Base-by-base conservation (phyloP, 23 tunicate species). In the Clavelina lepadiformis region DNA sequence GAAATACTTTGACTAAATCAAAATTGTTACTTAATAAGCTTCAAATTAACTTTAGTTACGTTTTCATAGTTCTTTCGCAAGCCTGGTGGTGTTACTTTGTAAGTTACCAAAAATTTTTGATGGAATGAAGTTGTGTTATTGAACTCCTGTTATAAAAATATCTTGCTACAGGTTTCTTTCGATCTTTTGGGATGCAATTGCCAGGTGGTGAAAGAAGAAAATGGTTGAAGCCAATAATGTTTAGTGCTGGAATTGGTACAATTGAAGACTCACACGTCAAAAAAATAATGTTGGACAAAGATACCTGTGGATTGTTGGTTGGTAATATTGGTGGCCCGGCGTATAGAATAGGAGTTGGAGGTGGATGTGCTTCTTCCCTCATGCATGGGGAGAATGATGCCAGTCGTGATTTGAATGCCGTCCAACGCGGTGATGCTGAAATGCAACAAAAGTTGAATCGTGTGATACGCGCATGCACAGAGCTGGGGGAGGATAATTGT, bases 161-260 rank as follows among this genome's bases (percentile, higher is more conserved):
- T 5, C 38, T 31, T 24, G n/a, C 33, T 32, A 26, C 50, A 80
- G 91, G 96, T 0, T 87, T 87, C 61, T 87, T 87, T 52, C 57
- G 96, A 24, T 52, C 96, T 2, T 75, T 75, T 65, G 87, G 96
- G 24, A 44, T 73, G 77, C 37, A 60, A 24, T 31, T 80, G 0
- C 34, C 61, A 27, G 54, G 38, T 35, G 68, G 62, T 46, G 94
- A 78, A 56, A 32, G 86, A 52, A 21, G 55, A 5, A 87, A 87
- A 54, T 87, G 96, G 96, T 44, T 80, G 54, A 87, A 87, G 49
- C 96, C 96, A 23, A 87, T 87, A 37, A 87, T 87, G 96, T 87
- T 87, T 33, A 87, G 96, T 66, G 82, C 67, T 36, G 96, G 96
- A n/a, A 51, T 87, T 35, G 87, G 87, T 1, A 34, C 82, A 2